Base-by-base conservation (phyloP, 2,888 invertebrate genomes). In the Saturnia japonica region DNA sequence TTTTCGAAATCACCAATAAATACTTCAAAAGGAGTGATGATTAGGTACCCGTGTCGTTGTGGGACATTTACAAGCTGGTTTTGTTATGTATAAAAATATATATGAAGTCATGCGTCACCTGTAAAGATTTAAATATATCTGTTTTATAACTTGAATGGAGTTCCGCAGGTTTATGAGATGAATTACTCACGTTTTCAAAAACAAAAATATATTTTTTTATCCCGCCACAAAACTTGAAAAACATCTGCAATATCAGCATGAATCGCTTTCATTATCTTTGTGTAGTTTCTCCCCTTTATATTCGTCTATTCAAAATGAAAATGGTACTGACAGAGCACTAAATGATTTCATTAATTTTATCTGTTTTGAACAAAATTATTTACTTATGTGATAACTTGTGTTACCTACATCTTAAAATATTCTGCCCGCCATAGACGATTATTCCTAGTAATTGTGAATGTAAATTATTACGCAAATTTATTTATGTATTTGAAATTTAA, bases 341-440 rank as follows among this genome's bases (percentile, higher is more conserved):
- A 85, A 85, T 87, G 85, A 87, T 88, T 87, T 85, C 82, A 83
- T 85, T 86, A 85, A 85, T 86, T 85, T 82, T 80, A 81, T 78
- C 78, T 77, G 74, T 79, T 81, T 79, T 78, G 77, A 76, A 73
- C 11, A 64, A 19, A 40, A 67, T 11, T 57, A 42, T 45, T 69
- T 62, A 62, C 45, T 40, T 54, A 9, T 9, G 54, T 34, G 19
- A 60, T 42, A 42, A 1, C 57, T 43, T 60, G 22, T 14, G 22
- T 54, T n/a, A 34, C 34, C 34, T 34, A 9, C 54, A 54, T 22
- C 22, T 54, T 54, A 8, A 54, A 22, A n/a, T 54, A 54, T 11
- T 22, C 8, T 51, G 51, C 19, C n/a, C n/a, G 51, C 43, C 43
- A 43, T 43, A 12, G 9, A 51, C 1, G 22, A 22, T 54, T 54